phyloP scores from a whole-genome alignment of 2,888 invertebrate genomes.

The Celastrina argiolus region DNA sequence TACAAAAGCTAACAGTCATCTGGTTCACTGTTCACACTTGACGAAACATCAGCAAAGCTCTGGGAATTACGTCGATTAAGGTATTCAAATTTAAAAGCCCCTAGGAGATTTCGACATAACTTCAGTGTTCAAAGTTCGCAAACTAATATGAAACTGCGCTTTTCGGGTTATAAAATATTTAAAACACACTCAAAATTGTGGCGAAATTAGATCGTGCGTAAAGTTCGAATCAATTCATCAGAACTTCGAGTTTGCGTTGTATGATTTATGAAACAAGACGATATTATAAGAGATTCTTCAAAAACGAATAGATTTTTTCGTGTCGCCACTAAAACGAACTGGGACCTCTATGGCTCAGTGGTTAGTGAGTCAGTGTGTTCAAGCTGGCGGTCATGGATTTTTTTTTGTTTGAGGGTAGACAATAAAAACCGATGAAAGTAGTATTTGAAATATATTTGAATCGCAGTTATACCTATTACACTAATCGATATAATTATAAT shows the following conservation, averaged over 20 bases:
- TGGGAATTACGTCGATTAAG: conserved; percentile 3
- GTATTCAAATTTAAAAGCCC: conserved; percentile 18
- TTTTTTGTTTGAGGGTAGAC: too few relatives aligned
- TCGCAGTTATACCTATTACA: too few relatives aligned
- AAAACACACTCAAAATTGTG: conserved; percentile 9
- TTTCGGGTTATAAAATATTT: conserved; percentile 5
- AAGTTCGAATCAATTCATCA: background rate
- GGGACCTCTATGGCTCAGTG: too few relatives aligned
- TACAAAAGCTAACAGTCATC: conserved; percentile 1
- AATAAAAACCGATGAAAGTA: too few relatives aligned
- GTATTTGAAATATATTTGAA: too few relatives aligned
- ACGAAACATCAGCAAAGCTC: background rate
- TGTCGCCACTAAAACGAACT: too few relatives aligned
- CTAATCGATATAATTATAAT: too few relatives aligned
- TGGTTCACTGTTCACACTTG: background rate
- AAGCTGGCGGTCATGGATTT: too few relatives aligned
- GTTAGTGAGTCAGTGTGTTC: too few relatives aligned
- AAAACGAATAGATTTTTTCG: too few relatives aligned
- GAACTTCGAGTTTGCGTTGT: background rate
- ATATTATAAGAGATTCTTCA: too few relatives aligned
- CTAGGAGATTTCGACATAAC: conserved; percentile 2
- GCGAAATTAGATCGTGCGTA: background rate
- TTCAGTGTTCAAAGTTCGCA: background rate
- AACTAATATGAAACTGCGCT: conserved; percentile 13
- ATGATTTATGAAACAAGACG: background rate